These are phyloP conservation scores for Ammodytes marinus DNA, from an alignment of 2,113 vertebrate genomes.

Conservation along the genomic window DNA sequence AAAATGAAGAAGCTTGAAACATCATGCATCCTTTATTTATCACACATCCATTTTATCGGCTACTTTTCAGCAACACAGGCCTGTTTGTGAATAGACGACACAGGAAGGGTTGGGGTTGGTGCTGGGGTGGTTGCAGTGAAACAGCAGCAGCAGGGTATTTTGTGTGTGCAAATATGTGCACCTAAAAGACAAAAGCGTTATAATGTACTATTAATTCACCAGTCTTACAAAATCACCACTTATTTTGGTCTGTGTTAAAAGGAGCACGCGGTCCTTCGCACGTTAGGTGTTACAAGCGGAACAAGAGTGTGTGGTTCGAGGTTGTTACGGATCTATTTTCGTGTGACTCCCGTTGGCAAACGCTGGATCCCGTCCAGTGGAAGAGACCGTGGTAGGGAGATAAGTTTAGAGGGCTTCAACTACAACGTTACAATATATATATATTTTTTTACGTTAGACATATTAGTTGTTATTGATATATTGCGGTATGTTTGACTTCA, in stretches of 20 bases:
- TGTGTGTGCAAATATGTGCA: neutral
- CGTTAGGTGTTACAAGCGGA: slow-evolving; percentile 21
- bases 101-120: too few species aligned
- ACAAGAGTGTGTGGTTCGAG: slow-evolving; percentile 29
- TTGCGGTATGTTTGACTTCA: fast-evolving
- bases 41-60: neutral
- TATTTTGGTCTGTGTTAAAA: neutral
- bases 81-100: neutral
- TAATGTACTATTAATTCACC: neutral
- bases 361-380: neutral
- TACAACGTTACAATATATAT: neutral
- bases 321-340: slow-evolving; percentile 54
- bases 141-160: too few species aligned
- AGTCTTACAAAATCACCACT: neutral
- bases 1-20: neutral
- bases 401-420: neutral
- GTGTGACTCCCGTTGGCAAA: slow-evolving; percentile 14
- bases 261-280: neutral
- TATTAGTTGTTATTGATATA: neutral
- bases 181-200: too few species aligned
- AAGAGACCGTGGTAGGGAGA: too few species aligned
- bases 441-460: neutral
- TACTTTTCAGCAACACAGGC: neutral
- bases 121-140: too few species aligned
- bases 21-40: neutral